A percentile compares a stretch with the other conserved stretches of the same genome.
Conservation (phyloP, 2,797 vertebrate species). For the Parauchenoglanis ngamensis region DNA sequence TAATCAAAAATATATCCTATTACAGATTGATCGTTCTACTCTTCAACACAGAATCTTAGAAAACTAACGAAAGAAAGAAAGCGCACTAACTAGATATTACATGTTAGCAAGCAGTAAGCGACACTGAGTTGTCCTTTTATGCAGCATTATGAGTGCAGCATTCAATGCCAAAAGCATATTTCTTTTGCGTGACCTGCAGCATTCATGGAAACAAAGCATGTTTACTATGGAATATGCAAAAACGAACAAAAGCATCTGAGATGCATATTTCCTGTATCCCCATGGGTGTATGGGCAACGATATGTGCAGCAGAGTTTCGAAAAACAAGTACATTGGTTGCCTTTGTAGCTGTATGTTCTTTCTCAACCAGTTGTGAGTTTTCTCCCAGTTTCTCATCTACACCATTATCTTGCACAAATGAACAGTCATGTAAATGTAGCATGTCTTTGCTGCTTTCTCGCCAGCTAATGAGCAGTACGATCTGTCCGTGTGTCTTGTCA, state of each 20-base stretch:
- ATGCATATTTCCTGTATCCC: neutral
- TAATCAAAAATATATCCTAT: too few relatives aligned
- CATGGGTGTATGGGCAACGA: neutral
- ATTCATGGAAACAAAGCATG: neutral
- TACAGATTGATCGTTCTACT: neutral
- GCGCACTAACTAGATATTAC: neutral
- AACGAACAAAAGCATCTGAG: constrained; percentile 6
- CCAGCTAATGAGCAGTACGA: neutral
- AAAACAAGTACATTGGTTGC: neutral
- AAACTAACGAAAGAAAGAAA: neutral
- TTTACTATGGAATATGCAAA: neutral
- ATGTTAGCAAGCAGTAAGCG: neutral
- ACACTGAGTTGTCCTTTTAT: neutral
- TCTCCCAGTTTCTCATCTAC: neutral
- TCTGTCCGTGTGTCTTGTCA: neutral
- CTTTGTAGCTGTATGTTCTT: neutral
- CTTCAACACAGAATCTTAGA: neutral
- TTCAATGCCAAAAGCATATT: neutral
- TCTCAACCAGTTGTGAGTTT: neutral
- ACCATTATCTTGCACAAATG: neutral
- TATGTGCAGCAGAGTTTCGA: neutral
- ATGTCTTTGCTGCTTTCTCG: neutral
- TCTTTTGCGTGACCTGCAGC: neutral
- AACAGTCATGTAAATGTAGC: neutral
- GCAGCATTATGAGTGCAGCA: neutral